A percentile compares a stretch with the other conserved stretches of the same genome.
Evolutionary conservation across 2,113 vertebrate genomes (phyloP).

Genomic region (Gadus macrocephalus): DNA sequence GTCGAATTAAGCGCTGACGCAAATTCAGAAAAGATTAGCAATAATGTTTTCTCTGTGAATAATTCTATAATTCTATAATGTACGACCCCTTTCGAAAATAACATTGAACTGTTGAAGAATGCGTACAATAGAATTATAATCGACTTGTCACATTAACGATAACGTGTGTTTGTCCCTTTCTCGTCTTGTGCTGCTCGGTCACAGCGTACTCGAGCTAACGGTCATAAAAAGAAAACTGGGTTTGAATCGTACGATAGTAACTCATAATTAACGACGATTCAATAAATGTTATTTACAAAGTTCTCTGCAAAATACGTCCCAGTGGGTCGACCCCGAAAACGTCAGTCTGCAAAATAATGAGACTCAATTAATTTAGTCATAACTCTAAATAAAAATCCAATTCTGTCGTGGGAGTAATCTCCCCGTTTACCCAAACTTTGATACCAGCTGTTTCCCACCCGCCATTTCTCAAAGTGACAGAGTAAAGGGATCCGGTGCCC

Average conservation of each 20-base stretch:
- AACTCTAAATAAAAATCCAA: constrained; percentile 14
- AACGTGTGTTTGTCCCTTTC: constrained; percentile 27
- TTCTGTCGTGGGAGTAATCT: constrained; percentile 36
- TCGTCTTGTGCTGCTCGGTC: neutral
- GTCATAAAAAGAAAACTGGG: neutral
- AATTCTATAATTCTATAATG: constrained; percentile 25
- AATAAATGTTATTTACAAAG: constrained; percentile 9
- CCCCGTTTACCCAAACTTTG: constrained; percentile 23
- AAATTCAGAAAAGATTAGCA: constrained; percentile 24
- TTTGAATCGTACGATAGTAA: neutral
- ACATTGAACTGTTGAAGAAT: constrained; percentile 8
- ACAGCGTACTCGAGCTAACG: neutral
- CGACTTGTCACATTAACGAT: constrained; percentile 20
- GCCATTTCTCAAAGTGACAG: constrained; percentile 48
- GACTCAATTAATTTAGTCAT: constrained; percentile 32
- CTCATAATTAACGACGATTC: constrained; percentile 14
- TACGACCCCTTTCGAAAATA: constrained; percentile 25
- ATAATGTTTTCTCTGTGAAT: neutral
- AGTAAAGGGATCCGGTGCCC: constrained; percentile 34
- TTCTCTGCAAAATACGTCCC: constrained; percentile 7
- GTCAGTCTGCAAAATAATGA: constrained; percentile 20
- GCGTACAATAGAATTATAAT: constrained; percentile 27
- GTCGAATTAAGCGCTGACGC: constrained; percentile 24
- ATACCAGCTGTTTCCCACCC: constrained; percentile 26
- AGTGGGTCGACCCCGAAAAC: constrained; percentile 14